Evolutionary conservation across 2,888 invertebrate species (phyloP), one percentile per base, ranked within the genome.

Genomic region (Drosophila atripex): DNA sequence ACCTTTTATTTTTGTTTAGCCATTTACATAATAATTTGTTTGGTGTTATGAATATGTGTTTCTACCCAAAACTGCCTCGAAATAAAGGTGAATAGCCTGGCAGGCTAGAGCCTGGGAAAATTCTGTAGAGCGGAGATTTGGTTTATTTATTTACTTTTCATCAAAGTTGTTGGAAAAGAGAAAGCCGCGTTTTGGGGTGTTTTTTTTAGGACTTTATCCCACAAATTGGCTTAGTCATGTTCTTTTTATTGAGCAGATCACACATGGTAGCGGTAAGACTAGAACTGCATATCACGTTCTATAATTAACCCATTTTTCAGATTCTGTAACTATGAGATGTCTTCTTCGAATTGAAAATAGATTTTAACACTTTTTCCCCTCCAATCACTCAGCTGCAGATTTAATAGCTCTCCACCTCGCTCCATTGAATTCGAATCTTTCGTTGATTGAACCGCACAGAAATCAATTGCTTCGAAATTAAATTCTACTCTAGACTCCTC

Each of bases 371-470:
- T 8, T 11, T 28, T 41, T 16, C 7, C 6, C 0, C 11, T 16
- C 12, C 12, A 43, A 58, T 58, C 69, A 47, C 25, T 60, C 53
- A 46, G 21, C 58, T 30, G 12, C 9, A 32, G 35, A 51, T 39
- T 60, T 43, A 46, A 54, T 51, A 35, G 39, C 11, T 39, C 41
- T 51, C 18, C 23, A 18, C 8, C n/a, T 8, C 8, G 1, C 4
- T 3, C 32, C 30, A 58, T 30, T 60, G 63, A 18, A 64, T 64
- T 70, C 47, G 56, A 53, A 60, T 58, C 12, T 57, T 59, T 56
- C 51, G 71, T 65, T 80, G 80, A 77, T 86, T 80, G 86, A 75
- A 47, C 50, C 45, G 54, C 47, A 45, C 18, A 11, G 39, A 76
- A 60, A 52, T 68, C 53, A 78, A 86, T 78, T 65, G 66, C 54